phyloP scores from a whole-genome alignment of 2,113 vertebrate genomes.

The Camarhynchus parvulus region DNA sequence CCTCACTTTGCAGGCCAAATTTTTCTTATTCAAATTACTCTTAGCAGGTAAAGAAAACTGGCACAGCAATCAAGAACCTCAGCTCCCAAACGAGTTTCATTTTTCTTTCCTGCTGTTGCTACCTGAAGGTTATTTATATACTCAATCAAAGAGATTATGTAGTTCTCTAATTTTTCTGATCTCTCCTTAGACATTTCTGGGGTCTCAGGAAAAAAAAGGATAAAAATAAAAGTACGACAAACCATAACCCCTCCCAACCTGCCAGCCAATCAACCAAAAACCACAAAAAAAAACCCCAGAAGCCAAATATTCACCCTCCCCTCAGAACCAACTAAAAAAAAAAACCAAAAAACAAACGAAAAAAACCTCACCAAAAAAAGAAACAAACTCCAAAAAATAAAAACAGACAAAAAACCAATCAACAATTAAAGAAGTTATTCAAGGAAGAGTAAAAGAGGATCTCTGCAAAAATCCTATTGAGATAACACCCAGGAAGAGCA shows the following conservation, averaged over 20 bases:
- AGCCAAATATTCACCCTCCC: neutral
- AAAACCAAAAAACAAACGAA: too few relatives aligned
- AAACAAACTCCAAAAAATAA: neutral
- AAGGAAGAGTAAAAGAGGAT: neutral
- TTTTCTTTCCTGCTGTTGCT: neutral
- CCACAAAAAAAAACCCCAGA: too few relatives aligned
- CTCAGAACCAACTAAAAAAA: neutral
- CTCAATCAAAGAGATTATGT: neutral
- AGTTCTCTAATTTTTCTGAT: neutral
- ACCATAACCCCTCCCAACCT: neutral
- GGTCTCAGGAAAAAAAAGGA: neutral
- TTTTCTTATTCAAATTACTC: neutral
- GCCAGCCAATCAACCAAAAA: neutral
- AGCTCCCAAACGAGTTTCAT: neutral
- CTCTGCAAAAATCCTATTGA: neutral
- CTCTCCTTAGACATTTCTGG: neutral
- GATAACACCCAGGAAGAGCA: neutral
- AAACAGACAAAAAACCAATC: fast-evolving
- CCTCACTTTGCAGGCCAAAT: neutral
- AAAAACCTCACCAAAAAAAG: neutral
- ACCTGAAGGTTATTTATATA: neutral
- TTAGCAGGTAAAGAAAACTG: neutral
- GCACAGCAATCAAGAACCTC: neutral
- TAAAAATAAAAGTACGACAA: neutral
- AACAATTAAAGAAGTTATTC: neutral